A percentile compares a stretch with the other conserved stretches of the same genome.
phyloP scores from a whole-genome alignment of 2,888 invertebrate genomes.

The Drosophila limbata region DNA sequence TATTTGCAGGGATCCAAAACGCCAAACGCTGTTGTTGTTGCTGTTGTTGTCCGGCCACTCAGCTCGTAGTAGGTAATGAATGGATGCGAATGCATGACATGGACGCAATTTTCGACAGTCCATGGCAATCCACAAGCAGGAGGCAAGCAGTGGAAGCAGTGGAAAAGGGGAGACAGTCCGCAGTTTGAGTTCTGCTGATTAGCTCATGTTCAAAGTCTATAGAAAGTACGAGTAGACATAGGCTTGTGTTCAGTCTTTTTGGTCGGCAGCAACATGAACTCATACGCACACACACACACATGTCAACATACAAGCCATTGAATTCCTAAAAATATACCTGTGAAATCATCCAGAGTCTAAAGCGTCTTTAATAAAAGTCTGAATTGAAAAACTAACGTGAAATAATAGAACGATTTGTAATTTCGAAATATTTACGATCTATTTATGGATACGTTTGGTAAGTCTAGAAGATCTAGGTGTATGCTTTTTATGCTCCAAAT shows the following conservation, averaged over 20 bases:
- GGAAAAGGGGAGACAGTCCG: background rate
- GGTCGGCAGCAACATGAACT: constrained; percentile 24
- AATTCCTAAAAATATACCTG: constrained; percentile 13
- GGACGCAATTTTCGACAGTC: constrained; percentile 77
- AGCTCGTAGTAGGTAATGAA: constrained; percentile 71
- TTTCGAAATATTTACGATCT: background rate
- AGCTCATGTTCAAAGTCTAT: constrained; percentile 77
- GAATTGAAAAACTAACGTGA: background rate
- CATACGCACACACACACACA: constrained; percentile 8
- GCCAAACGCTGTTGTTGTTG: constrained; percentile 67
- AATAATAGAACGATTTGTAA: background rate
- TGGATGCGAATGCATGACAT: constrained; percentile 79
- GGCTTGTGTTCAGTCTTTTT: constrained; percentile 45
- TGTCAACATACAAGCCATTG: constrained; percentile 12
- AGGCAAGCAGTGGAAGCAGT: constrained; percentile 1
- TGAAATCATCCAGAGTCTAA: background rate
- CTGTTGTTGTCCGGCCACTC: constrained; percentile 62
- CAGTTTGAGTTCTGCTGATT: constrained; percentile 73
- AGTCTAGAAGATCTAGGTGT: background rate
- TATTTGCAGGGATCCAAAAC: constrained; percentile 80
- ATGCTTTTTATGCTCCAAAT: constrained; percentile 13
- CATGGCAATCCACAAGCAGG: constrained; percentile 23
- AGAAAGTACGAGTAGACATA: constrained; percentile 52
- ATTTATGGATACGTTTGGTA: constrained; percentile 1
- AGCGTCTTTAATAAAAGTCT: background rate